A percentile compares a stretch with the other conserved stretches of the same genome.
These are phyloP conservation scores for Myioborus miniatus DNA, from an alignment of 2,797 vertebrate species.

Conservation along the genomic window DNA sequence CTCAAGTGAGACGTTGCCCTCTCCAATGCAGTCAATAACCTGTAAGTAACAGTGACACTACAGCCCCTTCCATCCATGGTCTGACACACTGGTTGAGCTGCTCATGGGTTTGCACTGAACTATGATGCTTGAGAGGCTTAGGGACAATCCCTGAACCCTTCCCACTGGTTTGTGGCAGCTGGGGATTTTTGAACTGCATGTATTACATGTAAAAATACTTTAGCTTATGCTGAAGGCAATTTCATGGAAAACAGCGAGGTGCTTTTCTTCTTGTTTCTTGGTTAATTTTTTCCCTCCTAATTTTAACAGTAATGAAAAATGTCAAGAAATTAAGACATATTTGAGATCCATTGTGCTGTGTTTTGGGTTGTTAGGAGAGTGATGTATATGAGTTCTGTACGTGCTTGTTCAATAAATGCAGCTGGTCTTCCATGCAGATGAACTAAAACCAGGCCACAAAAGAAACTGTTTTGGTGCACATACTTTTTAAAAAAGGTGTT, in stretches of 20 bases:
- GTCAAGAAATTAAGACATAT: not conserved
- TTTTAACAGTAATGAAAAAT: not conserved
- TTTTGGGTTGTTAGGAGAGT: not conserved
- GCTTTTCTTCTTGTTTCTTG: not conserved
- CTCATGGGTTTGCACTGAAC: not conserved
- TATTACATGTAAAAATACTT: not conserved
- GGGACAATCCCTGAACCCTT: not conserved
- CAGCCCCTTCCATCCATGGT: not conserved
- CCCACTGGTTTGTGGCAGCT: not conserved
- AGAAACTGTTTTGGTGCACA: not conserved
- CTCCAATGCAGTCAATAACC: not conserved
- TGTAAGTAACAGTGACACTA: not conserved
- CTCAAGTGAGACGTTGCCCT: not conserved
- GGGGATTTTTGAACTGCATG: not conserved
- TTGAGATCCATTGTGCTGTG: not conserved
- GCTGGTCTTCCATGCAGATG: not conserved
- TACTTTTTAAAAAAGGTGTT: not conserved
- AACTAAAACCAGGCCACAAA: not conserved
- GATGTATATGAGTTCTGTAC: not conserved
- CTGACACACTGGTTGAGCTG: not conserved
- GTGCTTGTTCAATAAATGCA: not conserved
- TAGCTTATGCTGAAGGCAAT: not conserved
- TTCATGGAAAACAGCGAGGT: not conserved
- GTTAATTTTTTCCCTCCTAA: not conserved
- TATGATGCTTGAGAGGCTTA: accelerated